Conservation (phyloP, 2,888 invertebrate genomes). For the Oegoconia quadripuncta region DNA sequence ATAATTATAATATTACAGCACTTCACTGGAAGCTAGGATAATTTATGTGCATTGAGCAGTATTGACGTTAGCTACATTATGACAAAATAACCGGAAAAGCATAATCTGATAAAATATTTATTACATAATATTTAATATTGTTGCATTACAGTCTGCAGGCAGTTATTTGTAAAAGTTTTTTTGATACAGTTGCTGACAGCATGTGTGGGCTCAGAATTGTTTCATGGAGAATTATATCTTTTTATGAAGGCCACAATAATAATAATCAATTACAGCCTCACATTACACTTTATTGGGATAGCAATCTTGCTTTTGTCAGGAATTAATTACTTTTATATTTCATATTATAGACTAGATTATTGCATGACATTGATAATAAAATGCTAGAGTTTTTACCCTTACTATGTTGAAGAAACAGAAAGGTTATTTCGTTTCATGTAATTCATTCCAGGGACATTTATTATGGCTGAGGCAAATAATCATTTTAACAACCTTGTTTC, state of each 20-base stretch:
- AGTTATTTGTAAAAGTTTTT: not conserved
- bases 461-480: constrained; percentile 37
- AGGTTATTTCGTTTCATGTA: constrained; percentile 24
- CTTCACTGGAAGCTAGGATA: constrained; percentile 36
- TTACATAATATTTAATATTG: no score
- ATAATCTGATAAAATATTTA: no score
- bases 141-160: no score
- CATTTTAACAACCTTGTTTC: constrained; percentile 11
- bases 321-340: not conserved
- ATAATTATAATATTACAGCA: constrained; percentile 44
- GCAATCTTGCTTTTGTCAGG: not conserved
- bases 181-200: no score
- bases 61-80: constrained; percentile 19
- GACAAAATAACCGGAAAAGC: not conserved
- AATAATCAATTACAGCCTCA: not conserved
- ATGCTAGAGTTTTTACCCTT: constrained; percentile 16
- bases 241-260: constrained; percentile 4
- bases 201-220: not conserved
- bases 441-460: constrained; percentile 38
- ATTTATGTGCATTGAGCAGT: constrained; percentile 28
- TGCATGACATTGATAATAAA: constrained; percentile 4
- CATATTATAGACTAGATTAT: not conserved
- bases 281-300: not conserved
- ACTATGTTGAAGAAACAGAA: no score
- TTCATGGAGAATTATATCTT: not conserved